Evolutionary conservation across 2,797 vertebrate species (phyloP).

Genomic region (Aphelocoma californica): DNA sequence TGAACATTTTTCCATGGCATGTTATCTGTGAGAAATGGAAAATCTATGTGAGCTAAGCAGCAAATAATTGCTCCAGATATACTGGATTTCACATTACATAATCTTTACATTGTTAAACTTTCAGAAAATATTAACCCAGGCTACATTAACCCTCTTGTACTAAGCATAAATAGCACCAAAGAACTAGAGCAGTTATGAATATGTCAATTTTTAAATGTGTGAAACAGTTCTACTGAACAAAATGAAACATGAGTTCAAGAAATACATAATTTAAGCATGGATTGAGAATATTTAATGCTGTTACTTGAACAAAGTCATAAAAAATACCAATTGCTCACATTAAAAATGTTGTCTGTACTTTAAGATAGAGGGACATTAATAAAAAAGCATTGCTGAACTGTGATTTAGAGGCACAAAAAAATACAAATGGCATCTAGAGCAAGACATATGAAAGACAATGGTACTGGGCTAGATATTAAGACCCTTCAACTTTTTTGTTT

Average conservation of each 20-base stretch:
- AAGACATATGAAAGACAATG: not conserved
- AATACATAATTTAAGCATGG: not conserved
- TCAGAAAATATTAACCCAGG: slow-evolving; percentile 19
- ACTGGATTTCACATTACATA: slow-evolving; percentile 30
- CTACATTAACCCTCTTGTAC: not conserved
- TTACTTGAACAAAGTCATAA: not conserved
- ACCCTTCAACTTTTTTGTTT: not conserved
- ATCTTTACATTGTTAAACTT: slow-evolving; percentile 46
- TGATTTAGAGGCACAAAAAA: not conserved
- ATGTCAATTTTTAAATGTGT: not conserved
- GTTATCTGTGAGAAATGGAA: slow-evolving; percentile 54
- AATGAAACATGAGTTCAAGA: not conserved
- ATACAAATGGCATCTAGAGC: not conserved
- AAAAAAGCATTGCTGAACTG: not conserved
- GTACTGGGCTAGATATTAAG: not conserved
- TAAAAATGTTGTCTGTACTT: not conserved
- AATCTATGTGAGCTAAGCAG: slow-evolving; percentile 23
- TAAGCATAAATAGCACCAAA: not conserved
- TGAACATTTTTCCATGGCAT: slow-evolving; percentile 49
- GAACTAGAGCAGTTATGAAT: not conserved
- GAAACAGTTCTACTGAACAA: not conserved
- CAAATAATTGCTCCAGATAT: slow-evolving; percentile 49
- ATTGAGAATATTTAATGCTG: not conserved
- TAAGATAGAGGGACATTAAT: not conserved
- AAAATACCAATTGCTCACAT: not conserved